A percentile compares a stretch with the other conserved stretches of the same genome.
phyloP scores from a whole-genome alignment of 2,888 invertebrate genomes.

The Drosophila nigritarsus region DNA sequence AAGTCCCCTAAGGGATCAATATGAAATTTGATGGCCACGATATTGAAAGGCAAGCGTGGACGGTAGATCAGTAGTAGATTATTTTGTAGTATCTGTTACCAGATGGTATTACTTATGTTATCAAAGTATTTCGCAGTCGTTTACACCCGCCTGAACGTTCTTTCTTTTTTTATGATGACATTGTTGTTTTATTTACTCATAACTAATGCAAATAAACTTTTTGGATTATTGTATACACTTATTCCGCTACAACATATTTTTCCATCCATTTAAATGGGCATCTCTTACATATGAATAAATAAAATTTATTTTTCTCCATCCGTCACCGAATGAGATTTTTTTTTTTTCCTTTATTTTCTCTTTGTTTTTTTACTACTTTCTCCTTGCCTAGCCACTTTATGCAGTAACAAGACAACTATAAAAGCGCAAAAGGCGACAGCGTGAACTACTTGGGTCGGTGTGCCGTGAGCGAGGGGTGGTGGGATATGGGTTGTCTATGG shows the following conservation, averaged over 20 bases:
- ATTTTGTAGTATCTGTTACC: background rate
- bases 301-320: background rate
- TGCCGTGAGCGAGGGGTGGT: background rate
- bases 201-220: background rate
- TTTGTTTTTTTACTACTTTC: conserved; percentile 60
- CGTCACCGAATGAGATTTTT: background rate
- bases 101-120: background rate
- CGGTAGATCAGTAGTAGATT: background rate
- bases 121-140: background rate
- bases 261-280: background rate
- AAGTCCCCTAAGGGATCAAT: no score
- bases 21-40: no score
- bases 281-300: background rate
- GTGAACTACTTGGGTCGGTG: background rate
- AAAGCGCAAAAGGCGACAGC: conserved; percentile 61
- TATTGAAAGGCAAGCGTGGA: background rate
- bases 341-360: background rate
- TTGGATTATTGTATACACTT: background rate
- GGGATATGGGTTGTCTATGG: conserved; percentile 10
- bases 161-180: background rate
- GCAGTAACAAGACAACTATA: conserved; percentile 69
- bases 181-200: background rate
- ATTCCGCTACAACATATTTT: background rate
- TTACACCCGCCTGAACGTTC: background rate
- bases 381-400: conserved; percentile 42